These are phyloP conservation scores for Stramonita haemastoma DNA, from an alignment of 2,888 invertebrate genomes.

Conservation along the genomic window DNA sequence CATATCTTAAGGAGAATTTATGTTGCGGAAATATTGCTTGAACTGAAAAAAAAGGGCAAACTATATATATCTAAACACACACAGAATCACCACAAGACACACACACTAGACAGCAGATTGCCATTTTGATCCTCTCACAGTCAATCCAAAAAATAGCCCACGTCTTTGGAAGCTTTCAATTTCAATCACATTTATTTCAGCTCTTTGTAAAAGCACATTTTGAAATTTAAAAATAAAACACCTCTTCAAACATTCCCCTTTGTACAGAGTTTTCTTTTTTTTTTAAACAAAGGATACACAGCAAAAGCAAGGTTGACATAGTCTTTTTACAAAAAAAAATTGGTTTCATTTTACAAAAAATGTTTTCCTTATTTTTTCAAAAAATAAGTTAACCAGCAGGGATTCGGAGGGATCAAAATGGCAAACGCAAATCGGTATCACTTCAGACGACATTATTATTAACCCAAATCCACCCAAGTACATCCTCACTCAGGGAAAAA, in stretches of 20 bases:
- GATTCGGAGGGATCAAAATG: constrained; percentile 71
- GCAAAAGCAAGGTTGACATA: constrained; percentile 28
- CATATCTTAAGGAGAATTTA: too few species aligned
- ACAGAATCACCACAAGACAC: not conserved
- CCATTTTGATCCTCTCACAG: constrained; percentile 55
- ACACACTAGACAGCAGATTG: constrained; percentile 38
- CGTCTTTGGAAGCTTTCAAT: not conserved
- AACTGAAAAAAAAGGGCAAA: too few species aligned
- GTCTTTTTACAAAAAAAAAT: not conserved
- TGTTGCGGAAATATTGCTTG: too few species aligned
- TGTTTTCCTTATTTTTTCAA: not conserved
- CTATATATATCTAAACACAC: too few species aligned
- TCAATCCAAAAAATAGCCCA: constrained; percentile 25
- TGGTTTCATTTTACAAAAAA: constrained; percentile 26
- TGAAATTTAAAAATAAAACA: constrained; percentile 15
- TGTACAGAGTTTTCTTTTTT: constrained; percentile 29
- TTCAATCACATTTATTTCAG: constrained; percentile 34
- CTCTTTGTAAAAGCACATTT: not conserved
- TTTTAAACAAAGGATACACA: constrained; percentile 25
- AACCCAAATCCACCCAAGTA: not conserved
- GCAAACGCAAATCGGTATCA: constrained; percentile 46
- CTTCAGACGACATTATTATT: not conserved
- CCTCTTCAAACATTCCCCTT: not conserved
- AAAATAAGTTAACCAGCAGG: constrained; percentile 51
- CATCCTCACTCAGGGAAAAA: not conserved